Evolutionary conservation across 1,140 invertebrate genomes (phyloP).

Genomic region (Pogonomyrmex californicus): DNA sequence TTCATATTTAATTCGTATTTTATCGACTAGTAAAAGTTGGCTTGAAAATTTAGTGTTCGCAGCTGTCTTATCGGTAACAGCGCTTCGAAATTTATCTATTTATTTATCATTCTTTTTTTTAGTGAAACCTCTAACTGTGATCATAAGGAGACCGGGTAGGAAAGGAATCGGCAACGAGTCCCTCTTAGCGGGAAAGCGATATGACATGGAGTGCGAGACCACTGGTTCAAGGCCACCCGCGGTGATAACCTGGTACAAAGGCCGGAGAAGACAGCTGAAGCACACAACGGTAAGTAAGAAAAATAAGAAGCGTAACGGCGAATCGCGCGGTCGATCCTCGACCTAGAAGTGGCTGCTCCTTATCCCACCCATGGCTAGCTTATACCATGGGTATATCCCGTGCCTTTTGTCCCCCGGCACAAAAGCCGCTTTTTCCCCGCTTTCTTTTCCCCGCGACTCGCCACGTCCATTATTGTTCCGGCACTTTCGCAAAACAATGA

Average conservation of each 20-base stretch:
- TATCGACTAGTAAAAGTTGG: background rate
- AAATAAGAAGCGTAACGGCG: conserved; percentile 60
- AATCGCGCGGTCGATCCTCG: background rate
- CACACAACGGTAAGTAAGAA: conserved; percentile 89
- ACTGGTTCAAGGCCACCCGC: conserved; percentile 94
- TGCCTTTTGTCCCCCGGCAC: conserved; percentile 53
- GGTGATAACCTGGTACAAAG: conserved; percentile 95
- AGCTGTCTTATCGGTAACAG: background rate
- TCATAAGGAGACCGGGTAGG: conserved; percentile 89
- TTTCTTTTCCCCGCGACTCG: conserved; percentile 16
- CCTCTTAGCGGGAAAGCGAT: conserved; percentile 92
- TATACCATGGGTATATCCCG: conserved; percentile 26
- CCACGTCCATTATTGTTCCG: conserved; percentile 41
- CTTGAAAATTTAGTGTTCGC: background rate
- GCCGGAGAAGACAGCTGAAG: conserved; percentile 89
- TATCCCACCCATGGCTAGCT: conserved; percentile 10
- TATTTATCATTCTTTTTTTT: conserved; percentile 74
- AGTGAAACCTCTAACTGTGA: conserved; percentile 94
- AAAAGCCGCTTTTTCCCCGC: conserved; percentile 48
- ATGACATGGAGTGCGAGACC: conserved; percentile 93
- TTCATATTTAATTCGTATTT: background rate
- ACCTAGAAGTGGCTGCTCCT: conserved; percentile 40
- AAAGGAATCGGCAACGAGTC: conserved; percentile 77
- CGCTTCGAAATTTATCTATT: background rate
- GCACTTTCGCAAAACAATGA: conserved; percentile 26